Base-by-base conservation (phyloP, 2,888 invertebrate species). In the Eupithecia centaureata region DNA sequence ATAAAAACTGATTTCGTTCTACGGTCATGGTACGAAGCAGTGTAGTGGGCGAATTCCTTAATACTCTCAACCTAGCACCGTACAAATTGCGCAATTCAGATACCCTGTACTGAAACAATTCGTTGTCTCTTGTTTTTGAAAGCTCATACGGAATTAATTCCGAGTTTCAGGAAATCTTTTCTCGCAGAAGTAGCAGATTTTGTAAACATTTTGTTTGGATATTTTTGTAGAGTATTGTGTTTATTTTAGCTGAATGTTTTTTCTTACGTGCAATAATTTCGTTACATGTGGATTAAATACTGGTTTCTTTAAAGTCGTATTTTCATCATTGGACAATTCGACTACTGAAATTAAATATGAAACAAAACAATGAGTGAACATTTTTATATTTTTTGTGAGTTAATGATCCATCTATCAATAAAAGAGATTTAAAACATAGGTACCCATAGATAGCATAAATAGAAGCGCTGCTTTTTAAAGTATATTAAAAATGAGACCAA, bases 31-130 rank as follows among this genome's bases (percentile, higher is more conserved):
- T 32, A 18, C 8, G 5, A 30, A 30, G 54, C 54, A n/a, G 30
- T 54, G 28, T 28, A 30, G 30, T 30, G 30, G n/a, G 22, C 12
- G 22, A 57, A 10, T 10, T 30, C 30, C 10, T 12, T 73, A 18
- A 69, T 67, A 72, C 73, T 74, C 67, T 73, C 61, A 63, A 69
- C 68, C 62, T 70, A 70, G 59, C 38, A 25, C 71, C 58, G 57
- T 35, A 68, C 33, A 42, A 75, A 72, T 68, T 67, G 70, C 47
- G 69, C 68, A 35, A 72, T 72, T 75, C 56, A 60, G 30, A 62
- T 47, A 25, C 64, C n/a, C 47, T 25, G 60, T 38, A 33, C 30
- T 30, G 30, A 32, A 57, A 57, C 57, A 56, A 28, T 56, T 56
- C 32, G 18, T 57, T 57, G 57, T 28, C 60, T 60, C 42, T 60